Evolutionary conservation across 2,113 vertebrate genomes (phyloP).

Genomic region (Mormoops blainvillei): DNA sequence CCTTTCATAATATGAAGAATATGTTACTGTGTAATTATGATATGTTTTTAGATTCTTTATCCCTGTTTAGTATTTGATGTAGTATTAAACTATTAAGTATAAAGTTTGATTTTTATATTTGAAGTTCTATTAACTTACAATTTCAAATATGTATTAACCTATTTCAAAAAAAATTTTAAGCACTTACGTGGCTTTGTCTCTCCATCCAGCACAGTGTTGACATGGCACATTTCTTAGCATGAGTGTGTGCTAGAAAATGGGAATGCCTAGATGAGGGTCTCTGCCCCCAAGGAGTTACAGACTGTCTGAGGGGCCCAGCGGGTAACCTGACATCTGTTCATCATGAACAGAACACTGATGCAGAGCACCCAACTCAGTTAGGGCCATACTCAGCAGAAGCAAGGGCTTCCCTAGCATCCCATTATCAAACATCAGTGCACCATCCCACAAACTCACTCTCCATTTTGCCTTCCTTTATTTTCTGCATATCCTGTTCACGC

Average conservation of each 20-base stretch:
- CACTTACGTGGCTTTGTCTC: neutral
- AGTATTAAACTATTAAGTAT: neutral
- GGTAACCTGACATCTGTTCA: neutral
- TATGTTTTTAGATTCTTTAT: neutral
- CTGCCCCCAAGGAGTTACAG: neutral
- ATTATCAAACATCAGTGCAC: neutral
- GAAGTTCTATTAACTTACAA: neutral
- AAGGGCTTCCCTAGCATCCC: neutral
- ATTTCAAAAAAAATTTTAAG: neutral
- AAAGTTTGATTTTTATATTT: conserved; percentile 8
- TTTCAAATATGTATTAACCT: neutral
- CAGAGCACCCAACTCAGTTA: neutral
- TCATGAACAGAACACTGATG: neutral
- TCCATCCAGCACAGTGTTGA: neutral
- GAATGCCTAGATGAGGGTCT: neutral
- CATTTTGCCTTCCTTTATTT: neutral
- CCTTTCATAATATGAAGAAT: neutral
- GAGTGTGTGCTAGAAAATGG: neutral
- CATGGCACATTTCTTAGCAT: neutral
- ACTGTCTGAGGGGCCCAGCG: neutral
- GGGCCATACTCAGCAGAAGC: neutral
- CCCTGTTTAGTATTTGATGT: neutral
- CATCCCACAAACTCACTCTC: neutral
- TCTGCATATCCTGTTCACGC: neutral
- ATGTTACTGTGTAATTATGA: neutral